Evolutionary conservation across 2,113 vertebrate species (phyloP).

Genomic region (Bubo blakistoni): DNA sequence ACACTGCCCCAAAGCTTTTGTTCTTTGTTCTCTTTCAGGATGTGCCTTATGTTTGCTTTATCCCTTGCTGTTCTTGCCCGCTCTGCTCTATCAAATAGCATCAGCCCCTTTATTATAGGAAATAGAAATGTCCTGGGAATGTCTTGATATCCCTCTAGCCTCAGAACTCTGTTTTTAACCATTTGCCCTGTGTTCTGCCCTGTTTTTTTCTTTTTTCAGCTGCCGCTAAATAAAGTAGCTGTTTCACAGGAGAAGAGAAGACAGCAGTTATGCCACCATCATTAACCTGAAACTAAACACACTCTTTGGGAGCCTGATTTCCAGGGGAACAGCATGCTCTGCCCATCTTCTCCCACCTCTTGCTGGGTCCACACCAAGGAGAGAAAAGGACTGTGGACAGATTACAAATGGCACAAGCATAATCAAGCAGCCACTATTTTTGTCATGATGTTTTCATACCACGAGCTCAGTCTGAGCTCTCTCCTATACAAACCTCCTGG

Average conservation of each 20-base stretch:
- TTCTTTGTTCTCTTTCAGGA: conserved; percentile 15
- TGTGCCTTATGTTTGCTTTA: conserved; percentile 21
- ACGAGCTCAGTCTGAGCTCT: neutral
- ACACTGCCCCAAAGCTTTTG: neutral
- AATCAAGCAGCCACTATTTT: neutral
- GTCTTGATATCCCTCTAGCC: neutral
- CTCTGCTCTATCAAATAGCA: neutral
- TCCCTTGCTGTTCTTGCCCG: conserved; percentile 13
- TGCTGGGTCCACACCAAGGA: neutral
- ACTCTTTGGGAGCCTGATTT: neutral
- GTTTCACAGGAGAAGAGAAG: neutral
- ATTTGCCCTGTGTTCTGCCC: neutral
- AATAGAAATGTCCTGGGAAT: neutral
- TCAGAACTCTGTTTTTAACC: neutral
- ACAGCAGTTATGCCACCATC: neutral
- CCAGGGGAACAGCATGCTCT: neutral
- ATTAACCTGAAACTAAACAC: neutral
- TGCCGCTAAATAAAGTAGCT: neutral
- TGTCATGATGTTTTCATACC: neutral
- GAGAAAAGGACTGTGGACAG: neutral
- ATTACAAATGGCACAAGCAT: neutral
- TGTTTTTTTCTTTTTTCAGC: neutral
- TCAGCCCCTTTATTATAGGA: neutral
- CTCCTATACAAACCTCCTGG: neutral
- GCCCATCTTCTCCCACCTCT: neutral